Evolutionary conservation across 2,797 vertebrate genomes (phyloP), one percentile per base, ranked within the genome.

Genomic region (Myotis findleyi): DNA sequence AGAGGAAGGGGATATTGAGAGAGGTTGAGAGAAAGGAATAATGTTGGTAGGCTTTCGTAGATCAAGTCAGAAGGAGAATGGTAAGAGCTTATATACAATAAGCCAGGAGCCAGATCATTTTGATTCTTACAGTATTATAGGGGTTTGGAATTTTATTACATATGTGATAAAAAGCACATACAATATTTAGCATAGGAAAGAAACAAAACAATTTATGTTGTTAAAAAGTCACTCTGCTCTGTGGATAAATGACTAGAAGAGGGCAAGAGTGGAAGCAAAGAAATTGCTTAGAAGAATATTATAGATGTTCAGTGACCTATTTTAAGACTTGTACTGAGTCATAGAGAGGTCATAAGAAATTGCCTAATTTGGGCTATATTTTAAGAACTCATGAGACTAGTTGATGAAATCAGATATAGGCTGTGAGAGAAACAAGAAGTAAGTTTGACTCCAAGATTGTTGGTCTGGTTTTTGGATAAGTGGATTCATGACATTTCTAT

Each of bases 71-170:
- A n/a, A n/a, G 30, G 49, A 44, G 6, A 64, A 36, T n/a, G 3
- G 8, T 30, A 38, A 38, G 18, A 62, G 3, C 9, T 53, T 30
- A 55, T n/a, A 36, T 11, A 36, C 36, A 87, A 51, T 53, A 44
- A 3, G 33, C 21, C 53, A 77, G 59, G 30, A 90, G 36, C 3
- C 30, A 82, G 36, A 33, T 55, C 4, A 51, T 30, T 85, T 92
- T 81, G 36, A 64, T 69, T 87, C 44, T 89, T 55, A 44, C 1
- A 53, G 20, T 30, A 55, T n/a, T 13, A 68, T 30, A 76, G 30
- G 8, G 38, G 23, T 66, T 86, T 55, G 18, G 4, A 25, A 57
- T 92, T 83, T 96, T 94, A 85, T 89, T 82, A 12, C 55, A n/a
- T 59, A 11, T 75, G 11, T 59, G 41, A 89, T 62, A 73, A 68